Evolutionary conservation across 2,888 invertebrate species (phyloP), one percentile per base, ranked within the genome.

Genomic region (Tetheella fluctuosa): DNA sequence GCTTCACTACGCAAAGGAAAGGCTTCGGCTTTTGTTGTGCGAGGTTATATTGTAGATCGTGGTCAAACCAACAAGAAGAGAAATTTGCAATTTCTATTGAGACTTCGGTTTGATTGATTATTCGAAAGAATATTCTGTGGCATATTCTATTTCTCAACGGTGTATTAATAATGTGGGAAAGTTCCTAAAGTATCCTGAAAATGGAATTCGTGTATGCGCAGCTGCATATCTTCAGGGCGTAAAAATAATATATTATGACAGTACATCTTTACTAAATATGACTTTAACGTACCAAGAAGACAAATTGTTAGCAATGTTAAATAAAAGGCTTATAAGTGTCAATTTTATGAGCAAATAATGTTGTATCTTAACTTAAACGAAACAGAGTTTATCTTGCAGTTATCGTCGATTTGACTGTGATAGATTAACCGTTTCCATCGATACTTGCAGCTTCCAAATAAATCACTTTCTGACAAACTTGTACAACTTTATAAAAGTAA

Each of bases 401-500:
- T 20, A 28, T 34, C 20, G 13, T 37, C 34, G 34, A 34, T 34
- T 20, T 55, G 20, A 62, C 62, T 64, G 58, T 65, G 68, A 69
- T 69, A 73, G 70, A 74, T 76, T 69, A 73, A 70, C 68, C 66
- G 52, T 60, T 66, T 57, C 64, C 57, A 55, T 63, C 72, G 67
- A 74, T 73, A 64, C 39, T 62, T 69, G 71, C 48, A 57, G 61
- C 59, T 73, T 62, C 65, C 69, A 74, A 75, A 81, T 81, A 77
- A 81, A 81, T 84, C 80, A 80, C 66, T 76, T 68, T 70, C 73
- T 67, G 74, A 77, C 77, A 80, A 77, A 77, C 71, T 65, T 64
- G 70, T 73, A 85, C 82, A 85, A 83, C 85, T 85, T 85, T 80
- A 85, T 84, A 82, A 76, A 73, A 69, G 68, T 69, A 80, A 83